These are phyloP conservation scores for Limnodromus scolopaceus DNA, from an alignment of 2,797 vertebrate genomes.

Conservation along the genomic window DNA sequence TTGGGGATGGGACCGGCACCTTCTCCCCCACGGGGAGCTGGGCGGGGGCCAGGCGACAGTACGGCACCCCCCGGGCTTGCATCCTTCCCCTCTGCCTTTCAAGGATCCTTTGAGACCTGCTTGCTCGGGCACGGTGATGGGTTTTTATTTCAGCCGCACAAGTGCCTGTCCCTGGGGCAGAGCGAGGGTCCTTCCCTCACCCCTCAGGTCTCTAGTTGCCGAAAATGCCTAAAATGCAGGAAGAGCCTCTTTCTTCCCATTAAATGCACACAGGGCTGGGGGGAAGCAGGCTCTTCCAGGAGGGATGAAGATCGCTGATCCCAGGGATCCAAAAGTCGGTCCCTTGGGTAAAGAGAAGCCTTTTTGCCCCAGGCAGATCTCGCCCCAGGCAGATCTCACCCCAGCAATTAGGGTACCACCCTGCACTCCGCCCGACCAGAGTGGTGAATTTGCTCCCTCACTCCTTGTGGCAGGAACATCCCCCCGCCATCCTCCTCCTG, in stretches of 20 bases:
- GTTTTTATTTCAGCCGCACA: not conserved
- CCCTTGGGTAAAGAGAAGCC: not conserved
- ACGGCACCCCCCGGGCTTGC: not conserved
- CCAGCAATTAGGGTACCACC: not conserved
- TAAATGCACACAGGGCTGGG: not conserved
- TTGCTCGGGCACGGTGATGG: accelerated
- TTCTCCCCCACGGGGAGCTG: accelerated
- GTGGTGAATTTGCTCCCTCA: not conserved
- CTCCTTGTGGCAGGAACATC: not conserved
- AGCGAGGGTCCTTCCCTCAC: not conserved
- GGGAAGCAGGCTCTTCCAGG: not conserved
- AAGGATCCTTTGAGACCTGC: not conserved
- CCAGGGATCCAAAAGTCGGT: not conserved
- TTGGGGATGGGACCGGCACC: not conserved
- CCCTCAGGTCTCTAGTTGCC: not conserved
- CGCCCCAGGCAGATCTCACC: not conserved
- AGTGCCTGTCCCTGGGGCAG: not conserved
- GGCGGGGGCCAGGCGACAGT: accelerated
- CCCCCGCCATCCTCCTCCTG: accelerated
- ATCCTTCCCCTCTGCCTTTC: not conserved
- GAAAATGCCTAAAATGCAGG: accelerated
- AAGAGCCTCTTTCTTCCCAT: not conserved
- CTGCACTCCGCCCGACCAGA: accelerated
- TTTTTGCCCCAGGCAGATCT: not conserved
- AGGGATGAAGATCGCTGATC: not conserved